Base-by-base conservation (phyloP, 2,888 invertebrate genomes). In the Melinaea marsaeus region DNA sequence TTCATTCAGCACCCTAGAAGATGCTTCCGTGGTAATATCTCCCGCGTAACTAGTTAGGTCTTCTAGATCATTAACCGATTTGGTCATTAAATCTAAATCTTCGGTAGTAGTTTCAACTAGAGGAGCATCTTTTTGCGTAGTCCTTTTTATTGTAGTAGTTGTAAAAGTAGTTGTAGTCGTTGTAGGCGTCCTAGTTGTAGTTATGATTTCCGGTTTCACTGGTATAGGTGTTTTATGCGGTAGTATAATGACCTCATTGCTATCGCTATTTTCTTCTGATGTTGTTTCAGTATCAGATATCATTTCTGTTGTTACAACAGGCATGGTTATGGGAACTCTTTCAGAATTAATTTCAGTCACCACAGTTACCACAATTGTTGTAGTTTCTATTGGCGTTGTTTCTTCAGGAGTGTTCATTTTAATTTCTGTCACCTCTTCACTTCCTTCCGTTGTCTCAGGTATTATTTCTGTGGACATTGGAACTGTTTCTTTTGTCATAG, bases 331-430 rank as follows among this genome's bases (percentile, higher is more conserved):
- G 35, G 69, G 70, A 13, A 67, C 68, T 67, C 70, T 74, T 57
- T 70, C 69, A 32, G 85, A 86, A 60, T 86, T 88, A 63, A 85
- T 88, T 79, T 88, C 87, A 47, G 84, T 86, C 2, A 79, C 75
- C 6, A 85, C 79, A 55, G 83, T 72, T 4, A 86, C 77, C 22
- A 79, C 78, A 5, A 83, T 82, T 4, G 85, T 86, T 22, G 81
- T 81, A 42, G 70, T 67, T 62, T 69, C 69, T 45, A 64, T 13
- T 46, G 66, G 64, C 5, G 72, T 71, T 55, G 75, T 74, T 32
- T 69, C 69, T 34, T 64, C 22, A 42, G 66, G 62, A 6, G 73
- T 71, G 47, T 76, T 74, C 13, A 72, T 70, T 62, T 72, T 72
- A 4, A 35, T 7, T 35, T 71, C 59, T 22, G 71, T 71, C n/a